Percentiles rank a stretch among this genome's conserved stretches.
These are phyloP conservation scores for Lonchura striata DNA, from an alignment of 2,113 vertebrate genomes.

Conservation along the genomic window DNA sequence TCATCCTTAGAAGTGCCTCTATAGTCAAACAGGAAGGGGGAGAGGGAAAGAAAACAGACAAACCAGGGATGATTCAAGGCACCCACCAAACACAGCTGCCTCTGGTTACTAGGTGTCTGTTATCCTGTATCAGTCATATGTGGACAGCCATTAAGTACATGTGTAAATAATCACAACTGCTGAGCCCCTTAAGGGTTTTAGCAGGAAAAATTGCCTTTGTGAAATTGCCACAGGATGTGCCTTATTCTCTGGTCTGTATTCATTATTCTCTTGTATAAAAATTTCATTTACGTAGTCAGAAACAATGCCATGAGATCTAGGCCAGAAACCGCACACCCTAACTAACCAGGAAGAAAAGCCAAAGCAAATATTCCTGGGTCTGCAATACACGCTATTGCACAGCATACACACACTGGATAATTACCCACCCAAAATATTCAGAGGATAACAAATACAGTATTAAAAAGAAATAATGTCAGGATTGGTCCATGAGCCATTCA, in stretches of 20 bases:
- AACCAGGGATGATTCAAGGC: not conserved
- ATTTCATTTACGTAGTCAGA: conserved; percentile 37
- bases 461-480: not conserved
- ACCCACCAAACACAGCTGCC: not conserved
- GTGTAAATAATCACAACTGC: conserved; percentile 25
- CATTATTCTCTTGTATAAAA: conserved; percentile 44
- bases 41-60: not conserved
- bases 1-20: not conserved
- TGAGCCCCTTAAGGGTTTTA: not conserved
- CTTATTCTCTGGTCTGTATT: conserved; percentile 45
- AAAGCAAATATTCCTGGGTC: conserved; percentile 50
- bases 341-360: conserved; percentile 46
- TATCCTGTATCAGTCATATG: not conserved
- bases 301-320: conserved; percentile 45
- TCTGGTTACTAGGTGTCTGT: not conserved
- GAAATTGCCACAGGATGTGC: conserved; percentile 50
- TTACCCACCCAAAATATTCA: not conserved
- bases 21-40: not conserved
- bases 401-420: not conserved
- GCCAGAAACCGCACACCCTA: conserved; percentile 25
- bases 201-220: conserved; percentile 29
- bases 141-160: not conserved
- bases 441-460: not conserved
- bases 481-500: not conserved
- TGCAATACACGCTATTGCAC: not conserved